Evolutionary conservation across 2,797 vertebrate genomes (phyloP).

Genomic region (Takifugu ocellatus): DNA sequence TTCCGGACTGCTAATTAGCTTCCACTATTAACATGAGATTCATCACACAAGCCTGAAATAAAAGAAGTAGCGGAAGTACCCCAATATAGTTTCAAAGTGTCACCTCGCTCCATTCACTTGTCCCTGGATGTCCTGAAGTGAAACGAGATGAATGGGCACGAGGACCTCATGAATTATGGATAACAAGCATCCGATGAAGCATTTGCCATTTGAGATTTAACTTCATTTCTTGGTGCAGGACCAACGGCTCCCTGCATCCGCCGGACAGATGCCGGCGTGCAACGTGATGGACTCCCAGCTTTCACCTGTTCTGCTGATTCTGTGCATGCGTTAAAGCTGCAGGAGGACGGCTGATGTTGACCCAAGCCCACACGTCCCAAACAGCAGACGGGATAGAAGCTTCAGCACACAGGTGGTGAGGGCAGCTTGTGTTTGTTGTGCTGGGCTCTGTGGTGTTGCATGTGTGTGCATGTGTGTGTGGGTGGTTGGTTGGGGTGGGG

Average conservation of each 20-base stretch:
- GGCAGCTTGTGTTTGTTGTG: not conserved
- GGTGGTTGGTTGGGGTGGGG: conserved; percentile 18
- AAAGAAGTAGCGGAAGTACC: not conserved
- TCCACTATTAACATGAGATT: not conserved
- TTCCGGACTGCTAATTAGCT: too few species aligned
- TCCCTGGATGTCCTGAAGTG: conserved; percentile 2
- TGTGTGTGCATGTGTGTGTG: conserved; percentile 17
- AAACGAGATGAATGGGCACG: conserved; percentile 13
- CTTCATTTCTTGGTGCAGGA: conserved; percentile 52
- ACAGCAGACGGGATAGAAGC: not conserved
- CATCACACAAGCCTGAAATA: not conserved
- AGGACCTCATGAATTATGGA: conserved; percentile 44
- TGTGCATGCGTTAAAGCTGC: conserved; percentile 9
- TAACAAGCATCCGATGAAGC: conserved; percentile 29
- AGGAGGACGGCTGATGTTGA: conserved; percentile 7
- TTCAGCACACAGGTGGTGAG: conserved; percentile 14
- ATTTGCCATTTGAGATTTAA: conserved; percentile 48
- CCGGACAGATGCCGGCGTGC: conserved; percentile 15
- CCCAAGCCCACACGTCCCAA: conserved; percentile 25
- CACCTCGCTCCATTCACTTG: not conserved
- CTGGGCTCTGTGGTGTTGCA: not conserved
- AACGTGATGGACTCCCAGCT: not conserved
- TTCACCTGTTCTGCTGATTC: not conserved
- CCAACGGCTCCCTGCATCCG: conserved; percentile 36
- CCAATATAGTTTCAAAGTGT: not conserved